Evolutionary conservation across 2,113 vertebrate species (phyloP), one percentile per base, ranked within the genome.

Genomic region (Corapipo altera): DNA sequence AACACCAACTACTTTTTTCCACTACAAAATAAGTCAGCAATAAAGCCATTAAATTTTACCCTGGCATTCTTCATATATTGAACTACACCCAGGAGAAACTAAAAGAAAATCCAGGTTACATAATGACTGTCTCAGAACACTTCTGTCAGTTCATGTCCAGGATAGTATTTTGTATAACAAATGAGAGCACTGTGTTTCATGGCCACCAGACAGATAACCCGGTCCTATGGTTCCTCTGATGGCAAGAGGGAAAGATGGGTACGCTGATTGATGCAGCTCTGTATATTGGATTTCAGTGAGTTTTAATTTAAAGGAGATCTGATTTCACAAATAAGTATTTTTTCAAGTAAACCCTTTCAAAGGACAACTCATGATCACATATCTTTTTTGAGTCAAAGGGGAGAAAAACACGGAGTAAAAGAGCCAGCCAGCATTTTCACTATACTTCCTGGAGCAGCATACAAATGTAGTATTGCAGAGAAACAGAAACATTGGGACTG

Each of bases 251-350:
- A 48, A 90, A 54, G 18, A 48, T 54, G 13, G 30, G 8, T 20
- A 37, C 0, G 1, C 18, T 48, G 62, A 41, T 7, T 26, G 49
- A 33, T 59, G 5, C 24, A 65, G 49, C 21, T 75, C 37, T 0
- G 1, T 66, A 33, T 51, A 69, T 55, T 78, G 51, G 26, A 74
- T 74, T 78, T 37, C 43, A n/a, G 41, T 57, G n/a, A 11, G 30
- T 46, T 74, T 91, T 71, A 55, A 55, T 74, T 74, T 41, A 32
- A 30, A 52, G 61, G 9, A 41, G 14, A 51, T 57, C 7, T 52
- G 41, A 32, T 61, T 75, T 79, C 69, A 85, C 22, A 62, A 58
- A 18, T 10, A 61, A 24, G 6, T 55, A 16, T 67, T 54, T 95
- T 85, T 44, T 28, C 9, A 77, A 69, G 32, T 39, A 77, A 44